Percentiles rank a stretch among this genome's conserved stretches.
These are phyloP conservation scores for Daktulosphaira vitifoliae DNA, from an alignment of 1,140 invertebrate genomes.

Conservation along the genomic window DNA sequence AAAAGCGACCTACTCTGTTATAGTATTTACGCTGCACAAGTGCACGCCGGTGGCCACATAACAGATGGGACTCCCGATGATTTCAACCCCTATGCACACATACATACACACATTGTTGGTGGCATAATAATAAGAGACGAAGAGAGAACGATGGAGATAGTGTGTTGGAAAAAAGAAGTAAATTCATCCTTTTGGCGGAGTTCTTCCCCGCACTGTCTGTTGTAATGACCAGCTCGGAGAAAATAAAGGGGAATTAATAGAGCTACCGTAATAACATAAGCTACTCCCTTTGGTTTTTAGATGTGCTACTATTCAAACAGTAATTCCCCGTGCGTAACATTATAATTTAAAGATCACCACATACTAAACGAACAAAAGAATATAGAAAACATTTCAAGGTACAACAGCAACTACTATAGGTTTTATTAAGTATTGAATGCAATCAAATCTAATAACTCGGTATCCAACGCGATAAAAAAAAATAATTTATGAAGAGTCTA, in stretches of 20 bases:
- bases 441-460: too few relatives aligned
- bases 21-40: not conserved
- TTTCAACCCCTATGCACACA: slow-evolving; percentile 6
- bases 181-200: not conserved
- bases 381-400: too few relatives aligned
- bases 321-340: not conserved
- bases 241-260: slow-evolving; percentile 32
- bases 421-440: too few relatives aligned
- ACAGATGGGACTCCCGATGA: slow-evolving; percentile 24
- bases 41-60: not conserved
- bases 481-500: too few relatives aligned
- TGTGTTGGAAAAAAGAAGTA: not conserved
- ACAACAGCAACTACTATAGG: too few relatives aligned
- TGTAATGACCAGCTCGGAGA: slow-evolving; percentile 25
- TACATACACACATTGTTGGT: not conserved
- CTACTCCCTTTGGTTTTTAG: not conserved
- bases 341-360: too few relatives aligned
- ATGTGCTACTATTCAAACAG: not conserved
- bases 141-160: not conserved
- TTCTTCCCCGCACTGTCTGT: not conserved
- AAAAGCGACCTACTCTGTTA: not conserved
- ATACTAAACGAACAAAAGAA: too few relatives aligned
- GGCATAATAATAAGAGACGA: not conserved
- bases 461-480: too few relatives aligned
- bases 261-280: slow-evolving; percentile 29